These are phyloP conservation scores for Pachliopta kotzebuea DNA, from an alignment of 2,888 invertebrate genomes.

Conservation along the genomic window DNA sequence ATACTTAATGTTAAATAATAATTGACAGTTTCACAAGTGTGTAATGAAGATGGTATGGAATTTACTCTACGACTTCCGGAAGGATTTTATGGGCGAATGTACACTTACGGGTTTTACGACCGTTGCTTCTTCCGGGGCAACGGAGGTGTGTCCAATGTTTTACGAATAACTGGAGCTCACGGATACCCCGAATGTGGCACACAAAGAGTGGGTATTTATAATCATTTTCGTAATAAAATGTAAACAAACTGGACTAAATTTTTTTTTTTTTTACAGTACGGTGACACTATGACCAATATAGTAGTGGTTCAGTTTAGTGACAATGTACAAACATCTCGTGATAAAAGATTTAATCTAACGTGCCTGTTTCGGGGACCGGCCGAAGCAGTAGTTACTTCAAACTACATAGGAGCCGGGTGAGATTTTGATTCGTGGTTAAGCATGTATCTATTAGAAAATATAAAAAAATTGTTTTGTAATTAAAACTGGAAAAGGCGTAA, in stretches of 20 bases:
- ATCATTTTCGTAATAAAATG: neutral
- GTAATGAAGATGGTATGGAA: conserved; percentile 97
- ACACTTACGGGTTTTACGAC: conserved; percentile 95
- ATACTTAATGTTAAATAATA: neutral
- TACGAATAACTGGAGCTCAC: conserved; percentile 92
- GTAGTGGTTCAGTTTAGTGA: conserved; percentile 97
- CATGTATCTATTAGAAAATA: conserved; percentile 43
- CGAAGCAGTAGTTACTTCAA: conserved; percentile 95
- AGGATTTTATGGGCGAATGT: conserved; percentile 93
- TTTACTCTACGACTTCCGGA: conserved; percentile 93
- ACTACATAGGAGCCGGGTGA: conserved; percentile 95
- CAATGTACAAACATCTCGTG: conserved; percentile 93
- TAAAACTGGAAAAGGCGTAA: neutral
- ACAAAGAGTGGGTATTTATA: conserved; percentile 82
- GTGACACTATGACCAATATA: conserved; percentile 96
- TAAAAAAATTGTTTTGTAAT: neutral
- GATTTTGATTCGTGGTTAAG: conserved; percentile 36
- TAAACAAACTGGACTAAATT: neutral
- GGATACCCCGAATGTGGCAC: conserved; percentile 97
- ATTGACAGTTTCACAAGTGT: conserved; percentile 89
- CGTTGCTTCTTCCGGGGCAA: conserved; percentile 95
- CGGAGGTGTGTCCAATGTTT: conserved; percentile 90
- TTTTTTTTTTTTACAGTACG: conserved; percentile 82
- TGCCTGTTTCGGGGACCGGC: conserved; percentile 95
- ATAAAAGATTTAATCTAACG: conserved; percentile 95